A percentile compares a stretch with the other conserved stretches of the same genome.
These are phyloP conservation scores for Drosophila monieri DNA, from an alignment of 2,888 invertebrate species.

Conservation along the genomic window DNA sequence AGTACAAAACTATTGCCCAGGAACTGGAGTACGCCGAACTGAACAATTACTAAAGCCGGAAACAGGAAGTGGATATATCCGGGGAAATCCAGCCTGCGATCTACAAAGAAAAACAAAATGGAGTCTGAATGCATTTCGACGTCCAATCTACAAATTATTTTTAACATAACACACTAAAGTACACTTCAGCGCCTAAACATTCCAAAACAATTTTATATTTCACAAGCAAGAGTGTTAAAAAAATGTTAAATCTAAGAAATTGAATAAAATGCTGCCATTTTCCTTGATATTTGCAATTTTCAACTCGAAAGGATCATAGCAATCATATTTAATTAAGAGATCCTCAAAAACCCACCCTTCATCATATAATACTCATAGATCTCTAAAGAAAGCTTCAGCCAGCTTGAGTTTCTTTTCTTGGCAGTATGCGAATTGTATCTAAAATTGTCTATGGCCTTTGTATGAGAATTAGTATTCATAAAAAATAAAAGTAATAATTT, in stretches of 20 bases:
- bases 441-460: slow-evolving; percentile 63
- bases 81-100: slow-evolving; percentile 49
- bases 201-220: slow-evolving; percentile 42
- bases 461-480: slow-evolving; percentile 26
- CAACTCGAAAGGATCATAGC: slow-evolving; percentile 28
- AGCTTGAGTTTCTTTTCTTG: slow-evolving; percentile 21
- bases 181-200: slow-evolving; percentile 49
- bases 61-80: not conserved
- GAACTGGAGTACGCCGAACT: slow-evolving; percentile 99
- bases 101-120: slow-evolving; percentile 41
- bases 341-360: slow-evolving; percentile 60
- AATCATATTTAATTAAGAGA: slow-evolving; percentile 7
- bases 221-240: slow-evolving; percentile 24
- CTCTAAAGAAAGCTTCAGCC: slow-evolving; percentile 30
- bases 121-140: slow-evolving; percentile 43
- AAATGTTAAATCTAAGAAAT: slow-evolving; percentile 54
- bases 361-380: slow-evolving; percentile 17
- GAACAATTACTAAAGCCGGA: slow-evolving; percentile 85
- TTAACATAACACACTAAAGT: slow-evolving; percentile 27
- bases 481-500: slow-evolving; percentile 40
- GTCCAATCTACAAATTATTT: slow-evolving; percentile 46
- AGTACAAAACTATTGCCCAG: slow-evolving; percentile 98
- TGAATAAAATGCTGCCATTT: slow-evolving; percentile 51
- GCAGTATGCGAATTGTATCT: slow-evolving; percentile 38
- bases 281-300: slow-evolving; percentile 13